Conservation (phyloP, 2,797 vertebrate species). For the Clarias pachynema region DNA sequence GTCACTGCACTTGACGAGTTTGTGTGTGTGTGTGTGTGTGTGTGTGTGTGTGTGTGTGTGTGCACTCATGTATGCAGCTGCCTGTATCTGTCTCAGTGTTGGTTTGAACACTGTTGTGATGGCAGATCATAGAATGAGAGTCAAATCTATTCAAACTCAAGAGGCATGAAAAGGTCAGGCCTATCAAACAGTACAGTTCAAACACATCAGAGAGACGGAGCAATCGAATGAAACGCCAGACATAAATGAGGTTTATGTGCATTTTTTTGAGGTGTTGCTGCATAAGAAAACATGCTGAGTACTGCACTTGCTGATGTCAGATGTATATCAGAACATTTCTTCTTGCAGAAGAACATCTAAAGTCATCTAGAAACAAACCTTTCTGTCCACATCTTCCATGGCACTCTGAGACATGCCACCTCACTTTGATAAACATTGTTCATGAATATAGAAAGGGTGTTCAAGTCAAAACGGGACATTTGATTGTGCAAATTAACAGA, state of each 20-base stretch:
- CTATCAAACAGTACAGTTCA: constrained; percentile 48
- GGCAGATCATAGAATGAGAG: constrained; percentile 49
- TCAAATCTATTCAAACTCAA: constrained; percentile 56
- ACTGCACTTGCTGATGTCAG: background rate
- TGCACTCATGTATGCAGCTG: constrained; percentile 24
- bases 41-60: constrained; percentile 33
- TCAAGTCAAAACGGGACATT: too few relatives aligned
- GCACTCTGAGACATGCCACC: too few relatives aligned
- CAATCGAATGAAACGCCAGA: constrained; percentile 21
- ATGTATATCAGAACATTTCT: background rate
- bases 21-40: constrained; percentile 34
- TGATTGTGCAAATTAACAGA: too few relatives aligned
- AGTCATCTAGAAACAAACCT: too few relatives aligned
- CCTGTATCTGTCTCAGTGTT: constrained; percentile 39
- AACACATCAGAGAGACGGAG: constrained; percentile 22
- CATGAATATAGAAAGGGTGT: too few relatives aligned
- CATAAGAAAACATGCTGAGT: constrained; percentile 19
- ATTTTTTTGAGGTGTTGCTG: constrained; percentile 23
- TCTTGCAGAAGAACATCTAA: background rate
- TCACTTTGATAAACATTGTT: too few relatives aligned
- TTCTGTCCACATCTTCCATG: too few relatives aligned
- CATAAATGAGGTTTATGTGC: constrained; percentile 19
- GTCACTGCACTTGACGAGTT: background rate
- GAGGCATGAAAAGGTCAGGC: constrained; percentile 51
- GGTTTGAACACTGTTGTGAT: constrained; percentile 53